These are phyloP conservation scores for Cetonia aurata DNA, from an alignment of 2,888 invertebrate species.

Conservation along the genomic window DNA sequence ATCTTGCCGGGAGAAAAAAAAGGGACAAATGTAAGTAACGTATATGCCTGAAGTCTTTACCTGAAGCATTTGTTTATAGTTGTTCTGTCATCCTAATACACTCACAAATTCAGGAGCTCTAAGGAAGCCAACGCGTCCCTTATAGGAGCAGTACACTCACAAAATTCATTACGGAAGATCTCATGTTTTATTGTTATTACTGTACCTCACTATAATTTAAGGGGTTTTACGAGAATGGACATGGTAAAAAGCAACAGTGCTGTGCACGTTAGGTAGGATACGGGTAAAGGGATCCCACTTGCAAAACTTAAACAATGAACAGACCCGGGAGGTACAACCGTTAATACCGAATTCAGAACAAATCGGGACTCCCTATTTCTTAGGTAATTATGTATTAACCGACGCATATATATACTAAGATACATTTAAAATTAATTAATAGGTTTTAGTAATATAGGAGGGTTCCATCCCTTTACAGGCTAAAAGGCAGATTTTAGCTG, in stretches of 20 bases:
- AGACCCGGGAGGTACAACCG: no score
- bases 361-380: constrained; percentile 8
- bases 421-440: constrained; percentile 39
- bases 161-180: constrained; percentile 39
- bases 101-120: not conserved
- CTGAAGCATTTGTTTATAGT: constrained; percentile 17
- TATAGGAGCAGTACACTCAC: constrained; percentile 1
- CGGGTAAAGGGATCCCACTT: no score
- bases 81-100: constrained; percentile 14
- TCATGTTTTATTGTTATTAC: constrained; percentile 40
- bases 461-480: constrained; percentile 16
- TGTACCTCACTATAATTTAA: constrained; percentile 35
- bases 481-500: constrained; percentile 19
- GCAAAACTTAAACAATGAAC: no score
- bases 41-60: not conserved
- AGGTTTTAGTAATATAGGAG: constrained; percentile 10
- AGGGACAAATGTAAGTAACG: no score
- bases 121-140: constrained; percentile 10
- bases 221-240: constrained; percentile 24
- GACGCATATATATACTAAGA: constrained; percentile 21
- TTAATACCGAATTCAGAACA: constrained; percentile 7
- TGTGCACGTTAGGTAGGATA: no score
- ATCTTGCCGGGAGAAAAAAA: no score
- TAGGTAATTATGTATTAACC: constrained; percentile 20
- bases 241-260: constrained; percentile 16